A percentile compares a stretch with the other conserved stretches of the same genome.
phyloP scores from a whole-genome alignment of 2,888 invertebrate genomes.

The Apotomis betuletana region DNA sequence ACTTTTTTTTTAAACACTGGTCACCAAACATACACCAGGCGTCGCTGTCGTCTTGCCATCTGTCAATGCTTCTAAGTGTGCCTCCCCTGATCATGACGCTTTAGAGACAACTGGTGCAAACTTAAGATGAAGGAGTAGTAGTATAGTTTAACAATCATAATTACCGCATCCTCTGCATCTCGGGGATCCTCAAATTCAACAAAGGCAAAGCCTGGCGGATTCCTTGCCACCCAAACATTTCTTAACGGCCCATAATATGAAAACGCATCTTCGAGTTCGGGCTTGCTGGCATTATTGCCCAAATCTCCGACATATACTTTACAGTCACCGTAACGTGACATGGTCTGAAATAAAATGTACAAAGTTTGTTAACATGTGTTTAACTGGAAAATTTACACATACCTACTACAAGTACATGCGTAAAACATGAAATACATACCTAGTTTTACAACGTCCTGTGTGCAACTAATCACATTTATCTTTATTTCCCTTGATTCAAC shows the following conservation, averaged over 20 bases:
- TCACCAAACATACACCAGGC: too few relatives aligned
- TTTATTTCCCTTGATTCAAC: conserved; percentile 1
- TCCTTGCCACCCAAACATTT: conserved; percentile 99
- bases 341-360: conserved; percentile 60
- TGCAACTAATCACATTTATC: conserved; percentile 31
- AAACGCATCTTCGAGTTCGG: conserved; percentile 96
- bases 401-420: conserved; percentile 9
- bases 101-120: too few relatives aligned
- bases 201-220: conserved; percentile 97
- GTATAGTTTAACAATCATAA: conserved; percentile 6
- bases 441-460: conserved; percentile 9
- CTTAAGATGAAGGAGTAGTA: neutral
- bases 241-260: conserved; percentile 95
- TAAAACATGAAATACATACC: conserved; percentile 25
- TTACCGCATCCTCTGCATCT: conserved; percentile 96
- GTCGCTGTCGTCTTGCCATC: too few relatives aligned
- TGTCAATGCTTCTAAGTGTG: too few relatives aligned
- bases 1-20: too few relatives aligned
- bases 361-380: conserved; percentile 4
- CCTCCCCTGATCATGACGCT: too few relatives aligned
- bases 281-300: conserved; percentile 95
- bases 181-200: conserved; percentile 96
- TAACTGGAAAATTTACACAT: neutral
- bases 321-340: conserved; percentile 93
- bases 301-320: conserved; percentile 98